Evolutionary conservation across 2,888 invertebrate species (phyloP).

Genomic region (Busseola fusca): DNA sequence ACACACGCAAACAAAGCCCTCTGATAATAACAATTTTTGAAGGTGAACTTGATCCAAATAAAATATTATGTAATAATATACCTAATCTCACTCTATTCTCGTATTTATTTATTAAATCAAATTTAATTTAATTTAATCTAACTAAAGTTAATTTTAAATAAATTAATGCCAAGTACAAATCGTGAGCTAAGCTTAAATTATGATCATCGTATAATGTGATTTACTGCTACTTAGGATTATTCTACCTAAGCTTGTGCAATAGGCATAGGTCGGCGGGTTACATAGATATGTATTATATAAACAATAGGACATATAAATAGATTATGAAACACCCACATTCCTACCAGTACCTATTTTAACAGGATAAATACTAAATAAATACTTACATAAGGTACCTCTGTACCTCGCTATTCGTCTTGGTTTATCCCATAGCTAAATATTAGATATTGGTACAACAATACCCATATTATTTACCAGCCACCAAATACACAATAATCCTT

Average conservation of each 20-base stretch:
- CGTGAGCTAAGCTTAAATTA: not conserved
- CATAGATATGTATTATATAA: no score
- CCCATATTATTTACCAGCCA: not conserved
- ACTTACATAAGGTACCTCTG: not conserved
- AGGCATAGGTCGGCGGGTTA: not conserved
- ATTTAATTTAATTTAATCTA: no score
- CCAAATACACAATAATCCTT: conserved; percentile 14
- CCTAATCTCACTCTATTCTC: no score
- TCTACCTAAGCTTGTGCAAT: not conserved
- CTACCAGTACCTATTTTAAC: not conserved
- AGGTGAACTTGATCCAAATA: no score
- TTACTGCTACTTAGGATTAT: not conserved
- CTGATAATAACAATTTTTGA: no score
- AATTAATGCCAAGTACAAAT: not conserved
- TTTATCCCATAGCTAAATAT: not conserved
- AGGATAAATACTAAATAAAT: not conserved
- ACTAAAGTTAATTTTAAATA: no score
- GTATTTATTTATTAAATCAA: no score
- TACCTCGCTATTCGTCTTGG: not conserved
- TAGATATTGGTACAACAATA: not conserved
- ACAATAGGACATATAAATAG: conserved; percentile 14
- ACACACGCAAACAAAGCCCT: not conserved
- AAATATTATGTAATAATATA: no score
- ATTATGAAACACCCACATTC: conserved; percentile 5
- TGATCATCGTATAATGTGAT: no score